phyloP scores from a whole-genome alignment of 92 coral and sea anemone genomes.

The Umimayanthus chanpuru region DNA sequence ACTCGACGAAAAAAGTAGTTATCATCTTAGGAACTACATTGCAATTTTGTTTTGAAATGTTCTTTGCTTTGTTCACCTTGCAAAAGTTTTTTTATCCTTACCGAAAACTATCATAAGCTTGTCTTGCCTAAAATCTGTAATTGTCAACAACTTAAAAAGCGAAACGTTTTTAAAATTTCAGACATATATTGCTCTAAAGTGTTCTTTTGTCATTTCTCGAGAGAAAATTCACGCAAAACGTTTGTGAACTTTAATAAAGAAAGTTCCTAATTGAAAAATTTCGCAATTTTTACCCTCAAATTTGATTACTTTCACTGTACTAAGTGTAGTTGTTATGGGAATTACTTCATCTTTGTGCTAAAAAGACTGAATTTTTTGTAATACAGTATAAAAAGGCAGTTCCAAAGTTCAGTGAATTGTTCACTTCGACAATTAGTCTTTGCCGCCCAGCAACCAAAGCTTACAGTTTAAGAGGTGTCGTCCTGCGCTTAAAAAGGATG shows the following conservation, averaged over 20 bases:
- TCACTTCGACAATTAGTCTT: not conserved
- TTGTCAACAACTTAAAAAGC: no score
- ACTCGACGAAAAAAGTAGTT: not conserved
- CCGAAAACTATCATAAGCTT: not conserved
- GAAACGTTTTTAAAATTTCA: no score
- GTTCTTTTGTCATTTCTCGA: not conserved
- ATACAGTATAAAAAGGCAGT: not conserved
- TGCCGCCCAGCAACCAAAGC: constrained; percentile 36
- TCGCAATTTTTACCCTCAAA: not conserved
- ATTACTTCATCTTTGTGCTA: not conserved
- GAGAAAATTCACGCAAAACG: no score
- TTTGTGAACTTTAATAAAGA: not conserved
- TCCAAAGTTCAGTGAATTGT: not conserved
- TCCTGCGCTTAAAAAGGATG: constrained; percentile 8
- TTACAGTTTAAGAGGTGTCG: not conserved
- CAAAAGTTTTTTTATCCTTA: not conserved
- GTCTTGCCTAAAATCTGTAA: not conserved
- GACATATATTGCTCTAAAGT: not conserved
- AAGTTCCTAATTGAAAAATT: no score
- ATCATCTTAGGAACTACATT: no score
- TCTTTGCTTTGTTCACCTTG: not conserved
- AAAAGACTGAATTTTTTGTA: not conserved
- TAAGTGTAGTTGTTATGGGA: not conserved
- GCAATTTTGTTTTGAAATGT: not conserved
- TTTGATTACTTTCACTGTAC: not conserved